Evolutionary conservation across 2,797 vertebrate genomes (phyloP), one percentile per base, ranked within the genome.

Genomic region (Acipenser oxyrinchus): DNA sequence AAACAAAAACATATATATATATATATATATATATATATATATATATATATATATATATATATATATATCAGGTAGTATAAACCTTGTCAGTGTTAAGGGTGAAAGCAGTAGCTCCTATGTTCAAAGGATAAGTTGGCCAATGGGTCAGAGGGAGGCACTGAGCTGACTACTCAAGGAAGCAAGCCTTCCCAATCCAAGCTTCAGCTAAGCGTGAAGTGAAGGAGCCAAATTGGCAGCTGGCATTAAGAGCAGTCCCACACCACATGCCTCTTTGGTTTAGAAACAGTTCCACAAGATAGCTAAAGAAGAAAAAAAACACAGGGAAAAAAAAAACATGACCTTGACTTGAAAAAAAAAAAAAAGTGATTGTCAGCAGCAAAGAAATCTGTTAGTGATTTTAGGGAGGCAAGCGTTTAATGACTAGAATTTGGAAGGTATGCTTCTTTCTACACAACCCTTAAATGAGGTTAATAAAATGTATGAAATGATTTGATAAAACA

Each of bases 51-150:
- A n/a, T n/a, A n/a, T n/a, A n/a, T n/a, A n/a, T n/a, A n/a, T n/a
- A n/a, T n/a, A n/a, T 37, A 37, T 37, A 49, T 66, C 57, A 51
- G 66, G 68, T 73, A 70, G 69, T 73, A 77, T 77, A 75, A 77
- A 79, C 79, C 76, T 74, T 79, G 61, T 65, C 58, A 63, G 64
- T 13, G n/a, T 48, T 67, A 51, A 63, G 70, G 73, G 63, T 78
- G 77, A 79, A 81, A 81, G 78, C 73, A 74, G 69, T 67, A 71
- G 69, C 63, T 49, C 68, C 63, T 66, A 8, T 0, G 0, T 51
- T 74, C 57, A 69, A 73, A 78, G 78, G 74, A 82, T 80, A 77
- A 78, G 65, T 51, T 70, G 51, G 48, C 23, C 23, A 63, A 13
- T 8, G 8, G 58, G 48, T 67, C 64, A 50, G 9, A 64, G 63